Evolutionary conservation across 2,113 vertebrate genomes (phyloP).

Genomic region (Charadrius vociferus): DNA sequence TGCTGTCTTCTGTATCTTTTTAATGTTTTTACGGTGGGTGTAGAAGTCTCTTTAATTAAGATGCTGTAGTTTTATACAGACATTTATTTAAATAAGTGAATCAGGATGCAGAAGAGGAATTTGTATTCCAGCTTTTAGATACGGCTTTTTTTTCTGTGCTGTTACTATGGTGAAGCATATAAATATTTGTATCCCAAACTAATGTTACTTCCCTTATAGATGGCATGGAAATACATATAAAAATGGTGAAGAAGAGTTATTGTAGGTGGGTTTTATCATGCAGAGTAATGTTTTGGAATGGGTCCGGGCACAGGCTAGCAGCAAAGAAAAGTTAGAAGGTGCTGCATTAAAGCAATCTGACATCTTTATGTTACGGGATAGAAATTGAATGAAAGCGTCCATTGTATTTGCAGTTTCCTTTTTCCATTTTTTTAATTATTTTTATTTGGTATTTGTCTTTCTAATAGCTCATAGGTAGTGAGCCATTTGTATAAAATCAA

Average conservation of each 20-base stretch:
- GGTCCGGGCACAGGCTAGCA: background rate
- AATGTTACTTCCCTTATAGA: conserved; percentile 8
- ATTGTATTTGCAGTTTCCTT: background rate
- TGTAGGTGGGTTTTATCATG: background rate
- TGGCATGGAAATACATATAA: conserved; percentile 21
- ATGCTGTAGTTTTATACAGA: background rate
- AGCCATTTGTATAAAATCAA: background rate
- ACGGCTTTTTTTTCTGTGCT: background rate
- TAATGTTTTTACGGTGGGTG: background rate
- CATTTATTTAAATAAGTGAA: background rate
- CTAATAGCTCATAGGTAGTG: rapidly evolving
- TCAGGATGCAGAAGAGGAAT: background rate
- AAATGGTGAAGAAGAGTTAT: background rate
- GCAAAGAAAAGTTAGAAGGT: background rate
- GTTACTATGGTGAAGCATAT: conserved; percentile 24
- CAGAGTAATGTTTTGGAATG: background rate
- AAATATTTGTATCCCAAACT: conserved; percentile 49
- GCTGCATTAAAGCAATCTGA: background rate
- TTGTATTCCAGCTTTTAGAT: background rate
- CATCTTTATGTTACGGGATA: background rate
- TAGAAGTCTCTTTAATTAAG: background rate
- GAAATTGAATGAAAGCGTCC: background rate
- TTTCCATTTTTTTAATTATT: background rate
- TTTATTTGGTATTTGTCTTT: background rate
- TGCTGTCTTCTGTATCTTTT: background rate